phyloP scores from a whole-genome alignment of 2,113 vertebrate genomes.

The Mustela lutreola region DNA sequence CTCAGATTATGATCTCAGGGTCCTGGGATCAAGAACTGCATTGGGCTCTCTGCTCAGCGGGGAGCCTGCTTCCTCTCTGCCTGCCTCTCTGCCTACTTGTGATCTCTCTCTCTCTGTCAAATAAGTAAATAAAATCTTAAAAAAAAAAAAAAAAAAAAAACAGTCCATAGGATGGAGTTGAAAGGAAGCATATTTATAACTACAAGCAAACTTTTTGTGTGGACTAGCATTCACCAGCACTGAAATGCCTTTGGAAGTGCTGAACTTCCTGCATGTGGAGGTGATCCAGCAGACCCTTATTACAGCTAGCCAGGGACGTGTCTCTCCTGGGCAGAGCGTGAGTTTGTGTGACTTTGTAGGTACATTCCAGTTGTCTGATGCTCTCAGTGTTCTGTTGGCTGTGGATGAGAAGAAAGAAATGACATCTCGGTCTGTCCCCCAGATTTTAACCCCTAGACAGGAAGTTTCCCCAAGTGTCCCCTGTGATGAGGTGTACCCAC shows the following conservation, averaged over 20 bases:
- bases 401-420: background rate
- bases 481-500: background rate
- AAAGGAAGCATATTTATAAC: background rate
- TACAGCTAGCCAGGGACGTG: background rate
- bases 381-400: background rate
- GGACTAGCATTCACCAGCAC: background rate
- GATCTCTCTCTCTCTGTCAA: too few relatives aligned
- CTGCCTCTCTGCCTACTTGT: too few relatives aligned
- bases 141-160: background rate
- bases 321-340: rapidly evolving
- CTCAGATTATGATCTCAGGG: too few relatives aligned
- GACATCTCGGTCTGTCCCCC: background rate
- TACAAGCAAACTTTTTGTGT: background rate
- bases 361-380: background rate
- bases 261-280: background rate
- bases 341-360: too few relatives aligned
- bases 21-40: too few relatives aligned
- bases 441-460: background rate
- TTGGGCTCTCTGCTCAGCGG: too few relatives aligned
- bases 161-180: background rate
- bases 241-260: background rate
- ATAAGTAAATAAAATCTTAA: too few relatives aligned
- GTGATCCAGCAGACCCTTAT: background rate
- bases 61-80: too few relatives aligned
- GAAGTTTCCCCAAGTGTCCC: background rate